Conservation (phyloP, 2,888 invertebrate species). For the Drosophila buzzatii region DNA sequence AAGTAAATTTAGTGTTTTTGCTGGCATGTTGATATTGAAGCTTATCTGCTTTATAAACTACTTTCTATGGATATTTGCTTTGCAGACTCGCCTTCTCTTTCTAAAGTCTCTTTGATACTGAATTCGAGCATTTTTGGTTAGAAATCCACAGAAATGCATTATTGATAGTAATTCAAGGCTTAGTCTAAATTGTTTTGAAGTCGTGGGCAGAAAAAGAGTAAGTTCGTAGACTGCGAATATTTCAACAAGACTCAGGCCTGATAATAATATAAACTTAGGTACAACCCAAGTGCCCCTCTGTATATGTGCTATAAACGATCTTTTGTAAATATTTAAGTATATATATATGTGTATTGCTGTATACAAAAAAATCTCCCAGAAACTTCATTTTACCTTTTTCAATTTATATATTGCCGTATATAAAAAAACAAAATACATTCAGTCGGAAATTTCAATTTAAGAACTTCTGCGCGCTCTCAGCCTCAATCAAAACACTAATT, state of each 20-base stretch:
- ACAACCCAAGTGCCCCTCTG: too few relatives aligned
- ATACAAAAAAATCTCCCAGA: neutral
- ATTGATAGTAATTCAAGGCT: neutral
- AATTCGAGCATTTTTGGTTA: neutral
- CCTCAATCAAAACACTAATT: slow-evolving; percentile 7
- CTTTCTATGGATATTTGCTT: neutral
- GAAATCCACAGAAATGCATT: neutral
- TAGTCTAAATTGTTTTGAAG: neutral
- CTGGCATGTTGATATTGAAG: neutral
- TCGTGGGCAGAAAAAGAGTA: neutral
- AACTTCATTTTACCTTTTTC: neutral
- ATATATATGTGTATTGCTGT: too few relatives aligned
- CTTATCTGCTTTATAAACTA: neutral
- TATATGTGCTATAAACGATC: too few relatives aligned
- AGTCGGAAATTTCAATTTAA: slow-evolving; percentile 3
- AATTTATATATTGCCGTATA: neutral
- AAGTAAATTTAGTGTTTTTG: neutral
- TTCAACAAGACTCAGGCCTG: neutral
- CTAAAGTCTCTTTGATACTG: neutral
- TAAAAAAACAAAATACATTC: neutral
- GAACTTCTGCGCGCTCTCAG: neutral
- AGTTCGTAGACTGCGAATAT: neutral
- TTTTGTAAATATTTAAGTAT: too few relatives aligned
- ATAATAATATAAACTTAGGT: too few relatives aligned
- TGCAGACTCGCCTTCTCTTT: neutral